phyloP scores from a whole-genome alignment of 2,797 vertebrate genomes.

The Catostomus latipinnis region DNA sequence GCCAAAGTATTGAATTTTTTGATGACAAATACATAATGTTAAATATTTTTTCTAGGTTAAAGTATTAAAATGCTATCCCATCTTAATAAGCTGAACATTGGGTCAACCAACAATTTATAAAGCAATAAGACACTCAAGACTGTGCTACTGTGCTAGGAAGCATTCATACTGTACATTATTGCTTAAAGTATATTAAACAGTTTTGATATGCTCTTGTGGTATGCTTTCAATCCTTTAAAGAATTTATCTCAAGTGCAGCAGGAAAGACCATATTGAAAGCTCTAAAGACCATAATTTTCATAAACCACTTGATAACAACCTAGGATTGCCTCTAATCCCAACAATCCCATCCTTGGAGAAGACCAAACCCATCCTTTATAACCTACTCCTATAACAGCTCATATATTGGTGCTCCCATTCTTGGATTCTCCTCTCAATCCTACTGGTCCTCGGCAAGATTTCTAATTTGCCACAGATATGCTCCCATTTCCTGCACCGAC shows the following conservation, averaged over 20 bases:
- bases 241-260: background rate
- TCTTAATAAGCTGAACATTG: too few relatives aligned
- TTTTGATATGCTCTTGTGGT: background rate
- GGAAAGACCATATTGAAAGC: background rate
- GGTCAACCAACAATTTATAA: too few relatives aligned
- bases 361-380: slow-evolving; percentile 27
- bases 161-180: too few relatives aligned
- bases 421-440: slow-evolving; percentile 1
- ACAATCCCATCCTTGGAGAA: background rate
- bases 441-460: slow-evolving; percentile 28
- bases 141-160: too few relatives aligned
- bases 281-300: slow-evolving; percentile 11
- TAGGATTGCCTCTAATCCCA: slow-evolving; percentile 2
- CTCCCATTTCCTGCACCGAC: slow-evolving; percentile 25
- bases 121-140: too few relatives aligned
- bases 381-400: background rate
- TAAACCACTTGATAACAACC: background rate
- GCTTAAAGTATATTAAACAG: background rate
- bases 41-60: too few relatives aligned
- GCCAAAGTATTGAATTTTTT: too few relatives aligned
- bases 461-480: slow-evolving; percentile 42
- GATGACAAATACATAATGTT: too few relatives aligned
- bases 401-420: background rate
- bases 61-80: too few relatives aligned
- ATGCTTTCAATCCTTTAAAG: background rate